Evolutionary conservation across 2,888 invertebrate species (phyloP).

Genomic region (Oscheius sp.): DNA sequence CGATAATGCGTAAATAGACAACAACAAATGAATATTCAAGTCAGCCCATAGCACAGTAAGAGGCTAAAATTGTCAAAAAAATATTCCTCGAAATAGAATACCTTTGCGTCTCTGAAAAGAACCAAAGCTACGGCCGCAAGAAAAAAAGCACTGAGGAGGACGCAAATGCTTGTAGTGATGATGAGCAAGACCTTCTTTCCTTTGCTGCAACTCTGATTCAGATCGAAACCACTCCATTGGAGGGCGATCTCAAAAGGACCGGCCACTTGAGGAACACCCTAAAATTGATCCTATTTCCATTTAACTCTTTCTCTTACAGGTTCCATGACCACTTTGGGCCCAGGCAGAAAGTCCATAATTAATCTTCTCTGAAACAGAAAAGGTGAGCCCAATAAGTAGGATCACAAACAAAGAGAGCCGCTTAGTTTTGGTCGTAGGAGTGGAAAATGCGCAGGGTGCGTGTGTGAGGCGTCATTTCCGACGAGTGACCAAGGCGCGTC

Average conservation of each 20-base stretch:
- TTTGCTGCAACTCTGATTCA: constrained; percentile 1
- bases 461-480: constrained; percentile 29
- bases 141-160: constrained; percentile 16
- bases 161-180: constrained; percentile 1
- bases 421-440: constrained; percentile 25
- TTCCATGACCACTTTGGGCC: constrained; percentile 22
- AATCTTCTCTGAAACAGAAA: not conserved
- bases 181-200: not conserved
- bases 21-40: constrained; percentile 4
- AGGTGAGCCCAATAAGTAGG: not conserved
- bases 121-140: not conserved
- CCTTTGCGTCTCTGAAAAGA: constrained; percentile 13
- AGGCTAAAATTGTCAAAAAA: not conserved
- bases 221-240: constrained; percentile 22
- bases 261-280: constrained; percentile 19
- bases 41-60: constrained; percentile 20
- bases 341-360: constrained; percentile 17
- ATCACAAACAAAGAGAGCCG: constrained; percentile 11
- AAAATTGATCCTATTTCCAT: not conserved
- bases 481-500: constrained; percentile 26
- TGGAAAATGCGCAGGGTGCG: constrained; percentile 23
- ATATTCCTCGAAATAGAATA: not conserved
- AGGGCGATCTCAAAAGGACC: constrained; percentile 20
- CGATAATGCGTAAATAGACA: constrained; percentile 17
- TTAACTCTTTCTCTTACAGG: not conserved